Evolutionary conservation across 2,797 vertebrate genomes (phyloP).

Genomic region (Eremophila alpestris): DNA sequence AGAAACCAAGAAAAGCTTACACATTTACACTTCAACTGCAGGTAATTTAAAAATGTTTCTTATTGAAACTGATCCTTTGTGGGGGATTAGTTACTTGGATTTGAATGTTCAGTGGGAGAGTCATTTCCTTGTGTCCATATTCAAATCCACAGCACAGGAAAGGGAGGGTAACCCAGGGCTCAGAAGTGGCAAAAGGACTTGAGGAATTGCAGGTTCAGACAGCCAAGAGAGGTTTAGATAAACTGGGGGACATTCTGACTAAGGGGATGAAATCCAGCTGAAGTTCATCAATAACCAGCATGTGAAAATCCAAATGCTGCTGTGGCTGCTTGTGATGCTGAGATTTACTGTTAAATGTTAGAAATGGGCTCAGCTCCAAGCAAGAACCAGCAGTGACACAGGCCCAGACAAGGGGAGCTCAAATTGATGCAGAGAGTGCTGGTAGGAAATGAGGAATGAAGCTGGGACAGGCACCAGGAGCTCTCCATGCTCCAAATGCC

Average conservation of each 20-base stretch:
- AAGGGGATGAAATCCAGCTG: neutral
- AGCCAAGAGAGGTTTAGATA: neutral
- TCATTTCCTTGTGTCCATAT: neutral
- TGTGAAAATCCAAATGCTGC: neutral
- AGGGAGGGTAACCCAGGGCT: neutral
- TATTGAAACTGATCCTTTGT: neutral
- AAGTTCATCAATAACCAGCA: neutral
- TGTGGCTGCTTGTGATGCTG: neutral
- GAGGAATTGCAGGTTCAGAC: neutral
- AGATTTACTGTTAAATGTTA: neutral
- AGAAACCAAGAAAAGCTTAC: neutral
- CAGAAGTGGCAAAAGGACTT: neutral
- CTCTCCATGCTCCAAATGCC: neutral
- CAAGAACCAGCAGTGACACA: neutral
- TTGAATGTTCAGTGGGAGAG: neutral
- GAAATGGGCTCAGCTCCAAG: neutral
- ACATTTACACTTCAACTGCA: neutral
- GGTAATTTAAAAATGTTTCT: neutral
- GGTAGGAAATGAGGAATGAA: neutral
- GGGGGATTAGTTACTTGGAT: neutral
- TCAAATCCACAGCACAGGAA: neutral
- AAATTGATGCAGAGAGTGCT: neutral
- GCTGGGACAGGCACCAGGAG: neutral
- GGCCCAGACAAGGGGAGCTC: neutral
- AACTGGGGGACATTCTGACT: neutral